phyloP scores from a whole-genome alignment of 2,797 vertebrate genomes.

The Syngnathus acus region DNA sequence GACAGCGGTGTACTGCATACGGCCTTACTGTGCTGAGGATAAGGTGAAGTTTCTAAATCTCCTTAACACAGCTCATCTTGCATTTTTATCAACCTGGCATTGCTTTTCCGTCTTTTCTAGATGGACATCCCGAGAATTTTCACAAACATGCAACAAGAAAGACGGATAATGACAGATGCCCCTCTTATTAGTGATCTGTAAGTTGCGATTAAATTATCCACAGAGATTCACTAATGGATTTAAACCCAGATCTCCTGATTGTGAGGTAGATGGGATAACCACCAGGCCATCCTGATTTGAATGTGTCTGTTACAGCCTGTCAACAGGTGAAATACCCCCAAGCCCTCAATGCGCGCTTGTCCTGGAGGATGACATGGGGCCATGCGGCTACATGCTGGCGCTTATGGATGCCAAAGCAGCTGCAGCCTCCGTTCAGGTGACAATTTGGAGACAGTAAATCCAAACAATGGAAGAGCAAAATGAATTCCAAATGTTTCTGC shows the following conservation, averaged over 20 bases:
- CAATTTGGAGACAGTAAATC: not conserved
- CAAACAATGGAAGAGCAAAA: not conserved
- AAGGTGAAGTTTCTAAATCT: slow-evolving; percentile 71
- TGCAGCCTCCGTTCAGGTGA: slow-evolving; percentile 79
- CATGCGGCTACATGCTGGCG: slow-evolving; percentile 87
- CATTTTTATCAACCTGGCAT: not conserved
- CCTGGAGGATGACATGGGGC: slow-evolving; percentile 83
- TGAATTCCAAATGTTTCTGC: not conserved
- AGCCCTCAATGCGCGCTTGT: slow-evolving; percentile 83
- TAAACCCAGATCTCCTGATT: too few species aligned
- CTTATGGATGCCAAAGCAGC: slow-evolving; percentile 81
- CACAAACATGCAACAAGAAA: slow-evolving; percentile 81
- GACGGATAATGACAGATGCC: slow-evolving; percentile 69
- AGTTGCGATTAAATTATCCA: not conserved
- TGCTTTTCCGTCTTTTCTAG: slow-evolving; percentile 56
- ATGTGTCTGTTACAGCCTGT: slow-evolving; percentile 65
- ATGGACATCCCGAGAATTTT: slow-evolving; percentile 83
- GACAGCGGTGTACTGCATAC: slow-evolving; percentile 84
- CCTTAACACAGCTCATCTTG: not conserved
- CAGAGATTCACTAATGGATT: not conserved
- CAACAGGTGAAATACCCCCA: slow-evolving; percentile 77
- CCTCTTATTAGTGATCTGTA: slow-evolving; percentile 86
- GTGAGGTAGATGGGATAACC: too few species aligned
- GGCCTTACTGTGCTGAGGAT: slow-evolving; percentile 85
- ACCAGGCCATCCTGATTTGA: not conserved